A percentile compares a stretch with the other conserved stretches of the same genome.
Conservation (phyloP, 2,888 invertebrate species). For the Ochlodes sylvanus region DNA sequence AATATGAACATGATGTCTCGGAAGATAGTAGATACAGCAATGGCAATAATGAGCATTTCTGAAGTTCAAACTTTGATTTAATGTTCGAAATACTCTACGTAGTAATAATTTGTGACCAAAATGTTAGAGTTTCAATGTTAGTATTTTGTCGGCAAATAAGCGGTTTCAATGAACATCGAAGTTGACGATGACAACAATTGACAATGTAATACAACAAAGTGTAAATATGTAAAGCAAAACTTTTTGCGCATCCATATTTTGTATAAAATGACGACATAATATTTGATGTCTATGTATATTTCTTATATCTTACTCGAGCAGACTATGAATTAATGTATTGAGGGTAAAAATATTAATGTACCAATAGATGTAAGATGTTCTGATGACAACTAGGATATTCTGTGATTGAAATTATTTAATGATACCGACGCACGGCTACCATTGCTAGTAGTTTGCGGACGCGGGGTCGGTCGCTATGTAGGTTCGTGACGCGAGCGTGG, state of each 20-base stretch:
- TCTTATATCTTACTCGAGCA: slow-evolving; percentile 29
- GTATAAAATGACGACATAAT: slow-evolving; percentile 23
- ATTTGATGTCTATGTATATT: slow-evolving; percentile 33
- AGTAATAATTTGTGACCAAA: slow-evolving; percentile 13
- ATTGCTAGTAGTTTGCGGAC: too few relatives aligned
- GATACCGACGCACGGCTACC: background rate
- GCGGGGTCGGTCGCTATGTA: too few relatives aligned
- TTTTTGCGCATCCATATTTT: slow-evolving; percentile 33
- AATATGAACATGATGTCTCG: slow-evolving; percentile 14
- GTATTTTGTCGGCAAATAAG: slow-evolving; percentile 20
- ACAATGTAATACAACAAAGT: slow-evolving; percentile 26
- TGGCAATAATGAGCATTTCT: slow-evolving; percentile 33
- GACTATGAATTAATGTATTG: slow-evolving; percentile 15
- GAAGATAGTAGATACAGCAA: slow-evolving; percentile 18
- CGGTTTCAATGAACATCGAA: slow-evolving; percentile 37
- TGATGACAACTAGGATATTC: slow-evolving; percentile 8
- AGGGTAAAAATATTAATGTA: slow-evolving; percentile 21
- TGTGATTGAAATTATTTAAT: slow-evolving; percentile 6
- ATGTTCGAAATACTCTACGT: slow-evolving; percentile 12
- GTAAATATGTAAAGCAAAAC: slow-evolving; percentile 32
- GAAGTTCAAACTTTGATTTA: slow-evolving; percentile 13
- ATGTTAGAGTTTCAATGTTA: slow-evolving; percentile 17
- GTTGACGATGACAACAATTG: slow-evolving; percentile 20
- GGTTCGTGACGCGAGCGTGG: too few relatives aligned
- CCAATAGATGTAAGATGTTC: slow-evolving; percentile 26